phyloP scores from a whole-genome alignment of 2,113 vertebrate species.

The Isichthys henryi region DNA sequence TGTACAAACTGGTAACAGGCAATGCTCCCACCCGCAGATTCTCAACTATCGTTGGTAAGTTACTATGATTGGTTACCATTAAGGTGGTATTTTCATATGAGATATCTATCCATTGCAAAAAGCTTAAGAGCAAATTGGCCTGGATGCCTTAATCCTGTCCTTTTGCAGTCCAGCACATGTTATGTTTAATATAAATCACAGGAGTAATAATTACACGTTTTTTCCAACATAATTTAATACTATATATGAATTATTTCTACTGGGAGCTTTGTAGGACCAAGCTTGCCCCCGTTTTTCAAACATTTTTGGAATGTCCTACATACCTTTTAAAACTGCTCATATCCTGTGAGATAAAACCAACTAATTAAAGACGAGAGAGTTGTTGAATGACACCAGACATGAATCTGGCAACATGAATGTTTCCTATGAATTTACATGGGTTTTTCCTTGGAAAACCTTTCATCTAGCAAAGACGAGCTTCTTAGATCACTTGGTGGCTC shows the following conservation, averaged over 20 bases:
- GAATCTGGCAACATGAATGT: not conserved
- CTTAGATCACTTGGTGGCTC: not conserved
- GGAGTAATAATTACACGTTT: not conserved
- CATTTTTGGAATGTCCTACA: not conserved
- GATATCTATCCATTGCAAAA: not conserved
- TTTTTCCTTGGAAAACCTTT: not conserved
- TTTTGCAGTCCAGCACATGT: not conserved
- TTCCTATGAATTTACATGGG: not conserved
- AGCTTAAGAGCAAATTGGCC: not conserved
- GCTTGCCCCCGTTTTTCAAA: not conserved
- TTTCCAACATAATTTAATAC: not conserved
- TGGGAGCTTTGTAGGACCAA: not conserved
- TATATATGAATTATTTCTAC: not conserved
- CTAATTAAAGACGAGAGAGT: not conserved
- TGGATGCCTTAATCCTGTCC: not conserved
- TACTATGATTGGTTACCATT: not conserved
- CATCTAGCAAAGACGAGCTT: not conserved
- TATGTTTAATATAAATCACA: not conserved
- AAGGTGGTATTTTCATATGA: not conserved
- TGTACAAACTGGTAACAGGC: conserved; percentile 89
- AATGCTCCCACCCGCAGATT: conserved; percentile 92
- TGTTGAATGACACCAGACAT: not conserved
- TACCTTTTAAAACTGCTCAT: not conserved
- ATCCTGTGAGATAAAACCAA: not conserved
- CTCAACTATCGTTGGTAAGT: conserved; percentile 93